Conservation (phyloP, 2,113 vertebrate genomes). For the Nyctereutes procyonoides region DNA sequence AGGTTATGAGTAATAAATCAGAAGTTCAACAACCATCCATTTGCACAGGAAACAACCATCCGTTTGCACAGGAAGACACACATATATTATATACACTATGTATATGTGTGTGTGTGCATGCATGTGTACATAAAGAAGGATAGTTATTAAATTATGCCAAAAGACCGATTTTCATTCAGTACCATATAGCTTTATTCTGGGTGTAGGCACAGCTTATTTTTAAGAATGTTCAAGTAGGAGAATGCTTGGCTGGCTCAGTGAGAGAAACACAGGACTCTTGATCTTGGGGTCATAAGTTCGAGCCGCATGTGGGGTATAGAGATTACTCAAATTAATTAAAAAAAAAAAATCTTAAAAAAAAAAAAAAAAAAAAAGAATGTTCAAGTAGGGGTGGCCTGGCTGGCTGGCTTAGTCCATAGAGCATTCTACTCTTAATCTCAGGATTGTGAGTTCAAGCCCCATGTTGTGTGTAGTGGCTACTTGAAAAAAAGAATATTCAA, state of each 20-base stretch:
- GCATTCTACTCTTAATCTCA: background rate
- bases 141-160: background rate
- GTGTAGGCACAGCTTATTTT: background rate
- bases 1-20: background rate
- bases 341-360: no score
- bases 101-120: background rate
- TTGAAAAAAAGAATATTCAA: background rate
- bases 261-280: background rate
- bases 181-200: background rate
- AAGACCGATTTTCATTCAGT: background rate
- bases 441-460: background rate
- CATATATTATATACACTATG: background rate
- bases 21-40: background rate
- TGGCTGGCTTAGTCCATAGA: background rate
- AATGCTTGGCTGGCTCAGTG: background rate
- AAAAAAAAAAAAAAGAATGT: background rate
- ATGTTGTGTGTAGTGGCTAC: background rate
- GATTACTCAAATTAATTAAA: background rate
- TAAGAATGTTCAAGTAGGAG: background rate
- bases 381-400: no score
- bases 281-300: background rate
- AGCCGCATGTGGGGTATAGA: background rate
- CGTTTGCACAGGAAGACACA: background rate
- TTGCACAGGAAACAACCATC: background rate
- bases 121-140: background rate